Conservation (phyloP, 2,888 invertebrate species). For the Acanthosoma haemorrhoidale region DNA sequence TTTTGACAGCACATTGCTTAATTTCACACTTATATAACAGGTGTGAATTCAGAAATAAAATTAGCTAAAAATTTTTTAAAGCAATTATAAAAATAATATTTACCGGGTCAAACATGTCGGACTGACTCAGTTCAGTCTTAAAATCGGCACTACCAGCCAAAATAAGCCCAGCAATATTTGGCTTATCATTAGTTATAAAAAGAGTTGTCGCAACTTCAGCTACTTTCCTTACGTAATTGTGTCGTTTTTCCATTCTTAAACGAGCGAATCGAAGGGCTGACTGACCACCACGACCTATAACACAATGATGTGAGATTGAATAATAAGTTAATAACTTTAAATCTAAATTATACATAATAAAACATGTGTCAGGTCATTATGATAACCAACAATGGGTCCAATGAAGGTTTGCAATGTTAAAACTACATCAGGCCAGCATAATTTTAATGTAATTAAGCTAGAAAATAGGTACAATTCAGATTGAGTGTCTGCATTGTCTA, state of each 20-base stretch:
- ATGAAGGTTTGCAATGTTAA: too few species aligned
- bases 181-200: constrained; percentile 95
- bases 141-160: constrained; percentile 99
- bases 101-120: constrained; percentile 99
- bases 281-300: constrained; percentile 87
- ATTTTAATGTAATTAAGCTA: too few species aligned
- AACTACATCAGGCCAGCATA: too few species aligned
- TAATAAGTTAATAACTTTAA: background rate
- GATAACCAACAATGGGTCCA: too few species aligned
- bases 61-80: too few species aligned
- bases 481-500: too few species aligned
- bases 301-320: too few species aligned
- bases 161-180: constrained; percentile 95
- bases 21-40: too few species aligned
- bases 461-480: too few species aligned
- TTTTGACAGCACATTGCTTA: too few species aligned
- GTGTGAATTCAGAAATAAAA: too few species aligned
- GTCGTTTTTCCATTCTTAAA: constrained; percentile 97
- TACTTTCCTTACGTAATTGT: constrained; percentile 98
- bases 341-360: background rate
- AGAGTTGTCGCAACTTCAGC: constrained; percentile 94
- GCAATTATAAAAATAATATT: constrained; percentile 46
- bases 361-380: background rate
- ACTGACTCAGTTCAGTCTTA: constrained; percentile 98
- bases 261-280: constrained; percentile 99